These are phyloP conservation scores for Xiphophorus couchianus DNA, from an alignment of 2,113 vertebrate genomes.

Conservation along the genomic window DNA sequence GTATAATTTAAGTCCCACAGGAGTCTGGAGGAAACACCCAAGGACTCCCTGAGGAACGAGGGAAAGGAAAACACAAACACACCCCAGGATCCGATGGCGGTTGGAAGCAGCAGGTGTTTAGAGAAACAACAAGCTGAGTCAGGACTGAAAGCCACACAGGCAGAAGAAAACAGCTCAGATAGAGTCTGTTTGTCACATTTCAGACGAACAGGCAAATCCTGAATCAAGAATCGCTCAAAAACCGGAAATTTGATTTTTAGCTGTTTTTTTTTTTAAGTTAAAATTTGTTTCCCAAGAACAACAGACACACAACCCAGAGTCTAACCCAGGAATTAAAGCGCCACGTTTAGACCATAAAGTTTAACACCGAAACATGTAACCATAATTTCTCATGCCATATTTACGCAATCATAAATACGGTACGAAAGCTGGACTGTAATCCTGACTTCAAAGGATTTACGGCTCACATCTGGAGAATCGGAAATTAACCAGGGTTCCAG, in stretches of 20 bases:
- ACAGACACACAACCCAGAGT: not conserved
- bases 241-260: not conserved
- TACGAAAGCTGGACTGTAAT: not conserved
- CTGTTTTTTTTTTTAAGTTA: not conserved
- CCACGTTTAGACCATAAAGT: not conserved
- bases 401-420: not conserved
- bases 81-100: slow-evolving; percentile 2
- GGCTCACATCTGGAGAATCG: slow-evolving; percentile 14
- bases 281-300: not conserved
- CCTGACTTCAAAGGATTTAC: slow-evolving; percentile 12
- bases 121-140: slow-evolving; percentile 58
- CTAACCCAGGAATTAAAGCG: not conserved
- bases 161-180: not conserved
- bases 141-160: slow-evolving; percentile 33
- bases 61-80: slow-evolving; percentile 22
- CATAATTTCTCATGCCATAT: not conserved
- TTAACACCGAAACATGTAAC: not conserved
- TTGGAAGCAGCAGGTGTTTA: slow-evolving; percentile 60
- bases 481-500: not conserved
- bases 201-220: not conserved
- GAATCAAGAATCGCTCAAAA: not conserved
- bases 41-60: slow-evolving; percentile 18
- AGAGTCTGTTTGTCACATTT: not conserved
- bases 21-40: slow-evolving; percentile 47
- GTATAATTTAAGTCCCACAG: slow-evolving; percentile 6